Evolutionary conservation across 2,113 vertebrate genomes (phyloP), one percentile per base, ranked within the genome.

Genomic region (Dunckerocampus dactyliophorus): DNA sequence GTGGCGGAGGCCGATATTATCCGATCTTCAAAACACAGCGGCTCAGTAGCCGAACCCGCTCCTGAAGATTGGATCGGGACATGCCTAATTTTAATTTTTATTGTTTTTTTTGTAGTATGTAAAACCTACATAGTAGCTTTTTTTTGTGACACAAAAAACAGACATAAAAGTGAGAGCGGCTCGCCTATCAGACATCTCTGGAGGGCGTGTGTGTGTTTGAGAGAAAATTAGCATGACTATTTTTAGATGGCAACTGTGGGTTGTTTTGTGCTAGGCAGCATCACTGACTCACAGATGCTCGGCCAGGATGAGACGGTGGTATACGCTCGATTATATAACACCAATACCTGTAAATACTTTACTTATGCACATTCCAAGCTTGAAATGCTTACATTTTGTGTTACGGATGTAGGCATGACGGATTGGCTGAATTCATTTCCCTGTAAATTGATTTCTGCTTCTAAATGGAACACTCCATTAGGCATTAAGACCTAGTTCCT

Each of bases 201-300:
- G 46, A 76, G 74, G 75, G 21, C 73, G 72, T 34, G 50, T 68
- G 50, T 68, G 65, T 60, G 62, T 42, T 49, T n/a, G 67, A n/a
- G 43, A 69, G 47, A 79, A 43, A 74, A 82, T 63, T 70, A 76
- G 50, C 74, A 67, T 57, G 42, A 72, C 75, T 83, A 85, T 86
- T 82, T 81, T 74, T 84, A 82, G 77, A 47, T 20, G 12, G 43
- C 66, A 70, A 77, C 75, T 78, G 61, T 69, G 62, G 75, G 65
- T 52, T 43, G 79, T 64, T 79, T 73, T 67, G 73, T 71, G 52
- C 55, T 8, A 39, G 64, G 66, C 72, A 24, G 47, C 64, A 65
- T 72, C 55, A 45, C 49, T 42, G 54, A 56, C 54, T 56, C 54
- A 9, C 31, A 55, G 53, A 39, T 55, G 17, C 53, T 12, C 3